A percentile compares a stretch with the other conserved stretches of the same genome.
phyloP scores from a whole-genome alignment of 2,888 invertebrate species.

The Falcaria lacertinaria region DNA sequence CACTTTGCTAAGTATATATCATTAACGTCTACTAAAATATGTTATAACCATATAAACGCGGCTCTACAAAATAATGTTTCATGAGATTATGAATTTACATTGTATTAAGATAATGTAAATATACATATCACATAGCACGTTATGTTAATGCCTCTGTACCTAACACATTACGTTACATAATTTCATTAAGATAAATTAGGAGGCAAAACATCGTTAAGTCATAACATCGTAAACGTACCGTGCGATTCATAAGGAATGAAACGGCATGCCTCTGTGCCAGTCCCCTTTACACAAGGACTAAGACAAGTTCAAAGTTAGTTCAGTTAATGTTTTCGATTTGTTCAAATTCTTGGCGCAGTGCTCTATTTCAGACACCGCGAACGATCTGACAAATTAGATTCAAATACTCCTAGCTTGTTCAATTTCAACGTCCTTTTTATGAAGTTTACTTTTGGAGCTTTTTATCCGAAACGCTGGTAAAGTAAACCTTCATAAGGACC shows the following conservation, averaged over 20 bases:
- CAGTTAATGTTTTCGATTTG: slow-evolving; percentile 19
- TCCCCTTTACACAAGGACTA: slow-evolving; percentile 5
- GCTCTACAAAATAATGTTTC: neutral
- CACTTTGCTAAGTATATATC: too few species aligned
- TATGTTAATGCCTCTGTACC: too few species aligned
- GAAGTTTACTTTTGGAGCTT: neutral
- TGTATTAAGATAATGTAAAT: neutral
- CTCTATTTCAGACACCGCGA: slow-evolving; percentile 7
- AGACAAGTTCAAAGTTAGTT: slow-evolving; percentile 15
- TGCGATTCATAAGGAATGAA: slow-evolving; percentile 3
- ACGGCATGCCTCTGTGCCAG: slow-evolving; percentile 8
- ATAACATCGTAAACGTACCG: neutral
- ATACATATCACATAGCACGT: neutral
- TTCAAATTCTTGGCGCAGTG: slow-evolving; percentile 8
- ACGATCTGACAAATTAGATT: slow-evolving; percentile 23
- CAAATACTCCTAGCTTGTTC: slow-evolving; percentile 21
- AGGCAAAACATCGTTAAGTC: neutral
- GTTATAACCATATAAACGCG: neutral
- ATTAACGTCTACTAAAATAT: neutral
- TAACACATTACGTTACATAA: neutral
- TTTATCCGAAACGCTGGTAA: neutral
- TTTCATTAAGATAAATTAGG: neutral
- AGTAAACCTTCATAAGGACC: too few species aligned
- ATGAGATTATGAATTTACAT: neutral
- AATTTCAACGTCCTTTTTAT: slow-evolving; percentile 18